A percentile compares a stretch with the other conserved stretches of the same genome.
Conservation (phyloP, 1,140 invertebrate species). For the Drosophila fuyamai region DNA sequence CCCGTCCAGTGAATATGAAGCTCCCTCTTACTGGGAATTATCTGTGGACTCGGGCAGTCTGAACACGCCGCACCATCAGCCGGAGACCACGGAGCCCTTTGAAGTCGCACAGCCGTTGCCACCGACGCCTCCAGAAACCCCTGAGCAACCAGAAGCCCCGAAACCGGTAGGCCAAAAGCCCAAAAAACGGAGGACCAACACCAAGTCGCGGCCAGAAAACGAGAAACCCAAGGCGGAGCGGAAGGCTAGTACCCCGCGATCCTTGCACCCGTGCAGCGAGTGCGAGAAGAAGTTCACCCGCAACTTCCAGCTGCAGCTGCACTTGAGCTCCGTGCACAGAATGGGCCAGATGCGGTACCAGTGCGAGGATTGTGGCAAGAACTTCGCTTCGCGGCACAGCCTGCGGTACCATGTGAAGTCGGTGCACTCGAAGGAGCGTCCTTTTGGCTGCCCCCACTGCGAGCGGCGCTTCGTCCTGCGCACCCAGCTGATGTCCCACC, state of each 20-base stretch:
- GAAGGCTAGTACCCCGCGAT: conserved; percentile 16
- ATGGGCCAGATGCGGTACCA: conserved; percentile 68
- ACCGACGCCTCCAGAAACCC: conserved; percentile 1
- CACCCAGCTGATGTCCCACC: conserved; percentile 85
- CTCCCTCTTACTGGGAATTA: conserved; percentile 13
- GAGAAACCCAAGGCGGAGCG: conserved; percentile 3
- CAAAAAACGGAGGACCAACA: conserved; percentile 18
- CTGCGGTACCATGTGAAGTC: conserved; percentile 75
- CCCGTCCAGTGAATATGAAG: conserved; percentile 7
- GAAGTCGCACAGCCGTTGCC: conserved; percentile 3
- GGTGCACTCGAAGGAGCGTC: conserved; percentile 85
- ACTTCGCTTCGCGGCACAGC: conserved; percentile 75
- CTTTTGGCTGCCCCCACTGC: conserved; percentile 84
- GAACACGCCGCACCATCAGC: conserved; percentile 53
- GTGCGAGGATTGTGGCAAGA: conserved; percentile 71
- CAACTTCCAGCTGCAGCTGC: conserved; percentile 75
- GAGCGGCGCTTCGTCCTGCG: conserved; percentile 84
- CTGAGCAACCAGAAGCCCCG: neutral
- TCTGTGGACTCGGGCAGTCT: conserved; percentile 38
- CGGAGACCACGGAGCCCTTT: conserved; percentile 26
- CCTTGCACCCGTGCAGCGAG: conserved; percentile 58
- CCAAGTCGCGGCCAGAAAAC: conserved; percentile 6
- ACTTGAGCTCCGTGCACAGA: conserved; percentile 73
- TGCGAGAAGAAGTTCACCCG: conserved; percentile 81
- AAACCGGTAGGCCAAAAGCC: neutral